Conservation (phyloP, 1,140 invertebrate genomes). For the Drosophila chauvacae region DNA sequence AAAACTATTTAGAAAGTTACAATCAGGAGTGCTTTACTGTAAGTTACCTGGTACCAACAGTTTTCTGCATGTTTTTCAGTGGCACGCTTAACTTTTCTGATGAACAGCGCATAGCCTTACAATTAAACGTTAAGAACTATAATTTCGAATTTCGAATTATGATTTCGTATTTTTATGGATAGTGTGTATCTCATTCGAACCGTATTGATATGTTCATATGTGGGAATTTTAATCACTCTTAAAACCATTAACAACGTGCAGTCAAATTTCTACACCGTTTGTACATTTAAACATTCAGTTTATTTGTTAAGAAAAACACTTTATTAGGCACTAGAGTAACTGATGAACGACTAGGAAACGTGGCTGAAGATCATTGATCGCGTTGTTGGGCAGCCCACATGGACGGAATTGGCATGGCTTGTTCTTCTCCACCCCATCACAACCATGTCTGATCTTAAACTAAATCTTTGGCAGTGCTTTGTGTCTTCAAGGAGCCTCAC, state of each 20-base stretch:
- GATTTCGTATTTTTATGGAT: too few species aligned
- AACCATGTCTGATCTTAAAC: constrained; percentile 47
- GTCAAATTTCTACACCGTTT: neutral
- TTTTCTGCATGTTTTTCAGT: too few species aligned
- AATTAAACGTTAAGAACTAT: too few species aligned
- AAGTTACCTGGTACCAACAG: too few species aligned
- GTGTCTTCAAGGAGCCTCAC: constrained; percentile 10
- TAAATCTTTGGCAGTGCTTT: constrained; percentile 77
- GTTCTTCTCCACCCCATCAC: constrained; percentile 8
- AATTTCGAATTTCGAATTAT: too few species aligned
- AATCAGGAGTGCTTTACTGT: too few species aligned
- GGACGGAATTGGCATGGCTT: constrained; percentile 71
- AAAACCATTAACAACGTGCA: neutral
- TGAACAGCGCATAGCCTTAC: too few species aligned
- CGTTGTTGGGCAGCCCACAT: constrained; percentile 50
- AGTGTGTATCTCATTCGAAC: too few species aligned
- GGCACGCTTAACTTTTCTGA: too few species aligned
- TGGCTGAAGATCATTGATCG: constrained; percentile 27
- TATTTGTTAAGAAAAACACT: constrained; percentile 68
- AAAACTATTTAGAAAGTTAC: too few species aligned
- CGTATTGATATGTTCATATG: too few species aligned
- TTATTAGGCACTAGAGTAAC: constrained; percentile 49
- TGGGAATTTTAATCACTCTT: neutral
- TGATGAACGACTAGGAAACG: constrained; percentile 67
- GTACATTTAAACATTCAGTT: constrained; percentile 44